Percentiles rank a stretch among this genome's conserved stretches.
Conservation (phyloP, 2,797 vertebrate species). For the Moxostoma hubbsi region DNA sequence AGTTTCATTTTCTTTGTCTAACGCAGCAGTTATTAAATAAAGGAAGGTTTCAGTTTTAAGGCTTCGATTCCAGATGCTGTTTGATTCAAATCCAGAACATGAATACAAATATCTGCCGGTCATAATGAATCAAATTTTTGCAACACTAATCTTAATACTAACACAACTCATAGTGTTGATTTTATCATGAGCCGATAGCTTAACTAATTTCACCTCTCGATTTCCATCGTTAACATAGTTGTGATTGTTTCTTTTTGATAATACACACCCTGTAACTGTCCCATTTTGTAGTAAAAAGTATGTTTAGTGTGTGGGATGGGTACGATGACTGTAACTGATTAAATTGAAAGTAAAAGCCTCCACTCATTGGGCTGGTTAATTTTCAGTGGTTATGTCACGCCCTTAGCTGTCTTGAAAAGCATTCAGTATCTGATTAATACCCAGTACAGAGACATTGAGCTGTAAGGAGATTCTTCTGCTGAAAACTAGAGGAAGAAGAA, state of each 20-base stretch:
- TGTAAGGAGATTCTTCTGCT: conserved; percentile 8
- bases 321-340: background rate
- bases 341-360: conserved; percentile 43
- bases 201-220: too few relatives aligned
- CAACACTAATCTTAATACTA: too few relatives aligned
- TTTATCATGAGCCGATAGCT: too few relatives aligned
- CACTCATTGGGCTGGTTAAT: conserved; percentile 37
- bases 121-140: too few relatives aligned
- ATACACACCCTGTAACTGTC: background rate
- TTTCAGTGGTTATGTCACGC: conserved; percentile 37
- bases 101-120: background rate
- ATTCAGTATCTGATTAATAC: conserved; percentile 24
- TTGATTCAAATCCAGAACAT: background rate
- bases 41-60: background rate
- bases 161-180: too few relatives aligned
- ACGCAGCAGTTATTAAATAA: background rate
- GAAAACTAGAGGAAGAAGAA: background rate
- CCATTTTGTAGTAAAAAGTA: background rate
- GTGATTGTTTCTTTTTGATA: background rate
- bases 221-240: too few relatives aligned
- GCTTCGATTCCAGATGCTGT: background rate
- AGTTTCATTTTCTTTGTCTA: background rate
- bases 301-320: conserved; percentile 16
- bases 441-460: conserved; percentile 30
- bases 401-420: conserved; percentile 44